Percentiles rank a stretch among this genome's conserved stretches.
phyloP scores from a whole-genome alignment of 2,888 invertebrate genomes.

The Caenorhabditis japonica region DNA sequence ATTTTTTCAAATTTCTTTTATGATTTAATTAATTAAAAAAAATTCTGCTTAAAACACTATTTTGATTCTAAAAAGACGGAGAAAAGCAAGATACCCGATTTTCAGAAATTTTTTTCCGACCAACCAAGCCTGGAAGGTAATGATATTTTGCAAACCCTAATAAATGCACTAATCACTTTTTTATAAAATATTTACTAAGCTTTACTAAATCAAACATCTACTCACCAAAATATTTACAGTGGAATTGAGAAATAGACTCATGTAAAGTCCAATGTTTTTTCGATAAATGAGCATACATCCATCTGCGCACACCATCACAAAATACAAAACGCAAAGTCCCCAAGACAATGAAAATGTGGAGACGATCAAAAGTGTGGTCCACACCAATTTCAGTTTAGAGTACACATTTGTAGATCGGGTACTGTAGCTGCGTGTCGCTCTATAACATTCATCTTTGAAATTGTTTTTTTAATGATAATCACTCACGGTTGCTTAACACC shows the following conservation, averaged over 20 bases:
- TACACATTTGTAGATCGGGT: conserved; percentile 59
- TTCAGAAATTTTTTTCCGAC: too few species aligned
- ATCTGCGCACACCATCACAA: conserved; percentile 71
- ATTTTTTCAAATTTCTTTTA: too few species aligned
- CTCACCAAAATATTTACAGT: conserved; percentile 72
- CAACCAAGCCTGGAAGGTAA: too few species aligned
- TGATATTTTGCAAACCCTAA: too few species aligned
- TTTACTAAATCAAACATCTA: too few species aligned
- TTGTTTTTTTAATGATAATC: too few species aligned
- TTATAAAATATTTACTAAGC: too few species aligned
- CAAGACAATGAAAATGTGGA: conserved; percentile 73
- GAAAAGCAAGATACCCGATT: background rate
- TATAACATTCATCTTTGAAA: conserved; percentile 8
- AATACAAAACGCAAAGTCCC: conserved; percentile 74
- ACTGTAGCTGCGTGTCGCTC: conserved; percentile 30
- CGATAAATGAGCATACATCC: conserved; percentile 71
- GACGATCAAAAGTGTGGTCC: conserved; percentile 74
- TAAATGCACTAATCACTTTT: too few species aligned
- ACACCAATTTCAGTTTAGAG: conserved; percentile 71
- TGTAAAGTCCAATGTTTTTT: conserved; percentile 62
- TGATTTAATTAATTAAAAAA: too few species aligned
- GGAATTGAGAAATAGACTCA: conserved; percentile 67
- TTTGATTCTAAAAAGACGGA: background rate
- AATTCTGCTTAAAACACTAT: too few species aligned
- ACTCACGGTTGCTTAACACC: conserved; percentile 25